A percentile compares a stretch with the other conserved stretches of the same genome.
Conservation (phyloP, 2,888 invertebrate genomes). For the Tenthredo scrophulariae region DNA sequence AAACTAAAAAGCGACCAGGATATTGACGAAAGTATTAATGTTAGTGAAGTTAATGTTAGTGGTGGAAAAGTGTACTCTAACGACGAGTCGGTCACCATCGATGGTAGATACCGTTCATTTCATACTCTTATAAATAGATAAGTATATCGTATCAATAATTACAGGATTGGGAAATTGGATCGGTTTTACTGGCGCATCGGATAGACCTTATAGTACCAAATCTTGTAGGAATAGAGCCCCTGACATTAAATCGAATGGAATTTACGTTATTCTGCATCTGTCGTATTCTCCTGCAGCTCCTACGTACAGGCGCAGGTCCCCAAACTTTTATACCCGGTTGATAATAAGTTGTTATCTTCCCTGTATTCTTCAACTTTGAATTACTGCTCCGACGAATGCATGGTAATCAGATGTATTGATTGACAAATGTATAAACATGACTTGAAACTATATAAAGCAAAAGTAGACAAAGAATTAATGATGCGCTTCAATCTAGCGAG, state of each 20-base stretch:
- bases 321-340: not conserved
- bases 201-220: not conserved
- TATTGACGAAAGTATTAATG: slow-evolving; percentile 73
- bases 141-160: slow-evolving; percentile 59
- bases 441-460: not conserved
- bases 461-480: not conserved
- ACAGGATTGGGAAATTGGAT: slow-evolving; percentile 74
- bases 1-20: slow-evolving; percentile 78
- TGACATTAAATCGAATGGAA: not conserved
- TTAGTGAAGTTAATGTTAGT: slow-evolving; percentile 72
- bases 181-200: slow-evolving; percentile 64
- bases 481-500: not conserved
- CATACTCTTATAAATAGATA: slow-evolving; percentile 39
- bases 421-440: slow-evolving; percentile 54
- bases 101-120: slow-evolving; percentile 65
- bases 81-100: slow-evolving; percentile 74
- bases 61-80: slow-evolving; percentile 71
- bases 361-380: slow-evolving; percentile 48
- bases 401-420: slow-evolving; percentile 56
- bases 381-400: slow-evolving; percentile 2
- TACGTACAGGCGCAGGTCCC: not conserved
- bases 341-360: not conserved
- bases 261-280: not conserved
- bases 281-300: not conserved
- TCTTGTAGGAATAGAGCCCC: not conserved